These are phyloP conservation scores for Sarcophaga carnaria DNA, from an alignment of 2,888 invertebrate species.

Conservation along the genomic window DNA sequence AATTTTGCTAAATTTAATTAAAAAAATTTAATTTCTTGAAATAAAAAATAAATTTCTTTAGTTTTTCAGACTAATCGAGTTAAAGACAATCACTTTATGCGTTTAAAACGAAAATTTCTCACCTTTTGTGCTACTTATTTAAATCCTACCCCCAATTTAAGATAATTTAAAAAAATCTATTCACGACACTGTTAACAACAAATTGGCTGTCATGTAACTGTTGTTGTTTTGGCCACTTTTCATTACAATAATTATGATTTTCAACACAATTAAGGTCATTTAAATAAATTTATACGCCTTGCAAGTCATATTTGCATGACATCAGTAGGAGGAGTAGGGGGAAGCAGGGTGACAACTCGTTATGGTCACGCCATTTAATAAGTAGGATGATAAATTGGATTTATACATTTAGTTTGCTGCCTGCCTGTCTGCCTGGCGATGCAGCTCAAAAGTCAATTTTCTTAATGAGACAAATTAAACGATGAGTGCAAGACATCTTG, in stretches of 20 bases:
- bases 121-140: background rate
- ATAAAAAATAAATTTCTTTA: background rate
- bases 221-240: slow-evolving; percentile 39
- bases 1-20: background rate
- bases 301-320: background rate
- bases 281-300: slow-evolving; percentile 28
- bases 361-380: slow-evolving; percentile 5
- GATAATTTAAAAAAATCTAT: slow-evolving; percentile 42
- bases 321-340: background rate
- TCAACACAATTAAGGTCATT: slow-evolving; percentile 66
- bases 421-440: background rate
- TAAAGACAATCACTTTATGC: background rate
- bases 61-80: background rate
- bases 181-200: background rate
- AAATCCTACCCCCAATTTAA: slow-evolving; percentile 36
- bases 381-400: slow-evolving; percentile 48
- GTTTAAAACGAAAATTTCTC: background rate
- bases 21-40: background rate
- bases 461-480: slow-evolving; percentile 62
- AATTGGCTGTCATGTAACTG: background rate
- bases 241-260: slow-evolving; percentile 64
- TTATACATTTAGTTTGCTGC: slow-evolving; percentile 30
- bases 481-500: background rate
- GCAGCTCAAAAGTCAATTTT: slow-evolving; percentile 59
- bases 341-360: background rate